These are phyloP conservation scores for Grantiella picta DNA, from an alignment of 2,113 vertebrate species.

Conservation along the genomic window DNA sequence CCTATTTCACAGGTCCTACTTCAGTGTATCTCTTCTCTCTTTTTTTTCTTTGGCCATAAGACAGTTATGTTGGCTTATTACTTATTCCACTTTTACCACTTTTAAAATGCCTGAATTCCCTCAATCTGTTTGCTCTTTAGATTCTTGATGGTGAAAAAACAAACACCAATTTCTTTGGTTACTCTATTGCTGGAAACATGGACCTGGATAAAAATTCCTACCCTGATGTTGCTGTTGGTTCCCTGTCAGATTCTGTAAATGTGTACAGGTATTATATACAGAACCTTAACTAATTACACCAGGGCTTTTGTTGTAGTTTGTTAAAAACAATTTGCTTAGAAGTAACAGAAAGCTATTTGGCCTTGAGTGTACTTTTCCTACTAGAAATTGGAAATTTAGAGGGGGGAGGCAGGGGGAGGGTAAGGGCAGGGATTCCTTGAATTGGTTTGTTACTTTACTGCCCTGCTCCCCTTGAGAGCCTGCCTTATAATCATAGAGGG, in stretches of 20 bases:
- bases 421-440: neutral
- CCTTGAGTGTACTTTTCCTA: neutral
- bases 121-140: constrained; percentile 67
- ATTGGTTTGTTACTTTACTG: neutral
- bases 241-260: constrained; percentile 87
- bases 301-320: neutral
- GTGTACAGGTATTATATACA: constrained; percentile 82
- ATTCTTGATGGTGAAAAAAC: constrained; percentile 81
- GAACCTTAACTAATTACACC: neutral
- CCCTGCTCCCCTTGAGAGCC: neutral
- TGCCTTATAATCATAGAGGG: neutral
- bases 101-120: neutral
- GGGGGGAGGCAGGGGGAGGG: neutral
- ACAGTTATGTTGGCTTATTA: neutral
- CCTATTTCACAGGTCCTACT: neutral
- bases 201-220: constrained; percentile 92
- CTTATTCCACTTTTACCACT: neutral
- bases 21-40: neutral
- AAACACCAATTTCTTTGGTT: constrained; percentile 83
- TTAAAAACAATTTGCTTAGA: neutral
- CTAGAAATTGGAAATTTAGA: neutral
- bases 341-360: neutral
- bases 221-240: constrained; percentile 92
- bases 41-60: neutral
- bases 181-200: constrained; percentile 94